phyloP scores from a whole-genome alignment of 2,888 invertebrate genomes.

The Orchesellides sinensis region DNA sequence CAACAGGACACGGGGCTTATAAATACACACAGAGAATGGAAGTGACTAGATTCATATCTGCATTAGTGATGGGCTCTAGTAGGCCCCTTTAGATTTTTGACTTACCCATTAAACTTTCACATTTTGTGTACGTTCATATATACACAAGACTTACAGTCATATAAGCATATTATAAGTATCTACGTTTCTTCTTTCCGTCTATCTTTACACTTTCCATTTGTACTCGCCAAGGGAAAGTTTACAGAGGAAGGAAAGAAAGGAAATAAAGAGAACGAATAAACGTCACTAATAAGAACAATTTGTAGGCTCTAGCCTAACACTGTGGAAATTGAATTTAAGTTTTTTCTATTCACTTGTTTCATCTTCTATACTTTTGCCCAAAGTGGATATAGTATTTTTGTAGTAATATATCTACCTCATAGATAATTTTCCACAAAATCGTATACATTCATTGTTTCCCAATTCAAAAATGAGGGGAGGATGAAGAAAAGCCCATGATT shows the following conservation, averaged over 20 bases:
- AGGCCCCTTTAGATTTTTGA: slow-evolving; percentile 26
- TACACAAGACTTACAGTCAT: neutral
- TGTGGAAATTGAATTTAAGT: slow-evolving; percentile 56
- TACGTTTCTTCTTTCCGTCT: neutral
- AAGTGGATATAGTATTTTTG: neutral
- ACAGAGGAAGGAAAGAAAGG: slow-evolving; percentile 34
- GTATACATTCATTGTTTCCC: neutral
- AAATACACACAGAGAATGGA: neutral
- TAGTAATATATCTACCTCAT: neutral
- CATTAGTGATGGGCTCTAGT: neutral
- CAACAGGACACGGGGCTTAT: slow-evolving; percentile 51
- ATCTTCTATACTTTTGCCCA: slow-evolving; percentile 17
- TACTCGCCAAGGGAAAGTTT: slow-evolving; percentile 3
- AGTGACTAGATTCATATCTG: neutral
- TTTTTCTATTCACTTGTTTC: slow-evolving; percentile 25
- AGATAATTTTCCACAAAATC: slow-evolving; percentile 1
- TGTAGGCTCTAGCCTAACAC: slow-evolving; percentile 57
- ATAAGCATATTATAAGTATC: neutral
- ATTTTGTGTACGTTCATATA: slow-evolving; percentile 7
- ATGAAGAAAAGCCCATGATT: neutral
- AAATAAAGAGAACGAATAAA: slow-evolving; percentile 61
- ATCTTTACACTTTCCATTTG: slow-evolving; percentile 14
- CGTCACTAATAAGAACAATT: slow-evolving; percentile 64
- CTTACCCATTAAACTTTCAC: slow-evolving; percentile 39
- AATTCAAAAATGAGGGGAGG: neutral